Base-by-base conservation (phyloP, 2,888 invertebrate genomes). In the Eilema depressum region DNA sequence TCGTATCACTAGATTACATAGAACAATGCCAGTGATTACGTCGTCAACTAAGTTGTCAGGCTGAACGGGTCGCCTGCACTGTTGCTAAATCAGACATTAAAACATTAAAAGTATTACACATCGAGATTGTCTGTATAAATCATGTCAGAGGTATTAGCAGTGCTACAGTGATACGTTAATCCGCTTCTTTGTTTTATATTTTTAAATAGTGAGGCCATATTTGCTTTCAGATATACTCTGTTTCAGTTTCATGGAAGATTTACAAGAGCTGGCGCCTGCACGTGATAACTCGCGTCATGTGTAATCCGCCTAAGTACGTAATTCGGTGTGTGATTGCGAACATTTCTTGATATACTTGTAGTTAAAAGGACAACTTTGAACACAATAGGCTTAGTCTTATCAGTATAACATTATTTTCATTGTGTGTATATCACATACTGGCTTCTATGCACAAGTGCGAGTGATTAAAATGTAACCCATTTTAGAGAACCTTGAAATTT, bases 121-220 rank as follows among this genome's bases (percentile, higher is more conserved):
- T 88, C 83, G 85, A 91, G 91, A 91, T 91, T 92, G 92, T 86
- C 83, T 82, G 85, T 89, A 91, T 92, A 94, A 93, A 93, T 93
- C 92, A 93, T 92, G 95, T 94, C 94, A 93, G 83, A 83, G 88
- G 93, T 86, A 91, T 93, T 93, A 94, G 83, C 88, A 84, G 85
- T 79, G 88, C 87, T 76, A 85, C 88, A 89, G 91, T 94, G 95
- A 95, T 94, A 92, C 94, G 88, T 93, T 94, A 95, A 95, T 95
- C 95, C 89, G 89, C 86, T 85, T 94, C 94, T 94, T 93, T 94
- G 93, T 94, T 94, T 94, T 93, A 88, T 93, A 93, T 93, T 94
- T 93, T 94, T 94, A 93, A 93, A 95, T 94, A 93, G 94, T 94
- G 91, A 91, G 91, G 91, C 92, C 93, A 93, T 95, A 94, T 95